These are phyloP conservation scores for Athalia circularis DNA, from an alignment of 2,888 invertebrate genomes.

Conservation along the genomic window DNA sequence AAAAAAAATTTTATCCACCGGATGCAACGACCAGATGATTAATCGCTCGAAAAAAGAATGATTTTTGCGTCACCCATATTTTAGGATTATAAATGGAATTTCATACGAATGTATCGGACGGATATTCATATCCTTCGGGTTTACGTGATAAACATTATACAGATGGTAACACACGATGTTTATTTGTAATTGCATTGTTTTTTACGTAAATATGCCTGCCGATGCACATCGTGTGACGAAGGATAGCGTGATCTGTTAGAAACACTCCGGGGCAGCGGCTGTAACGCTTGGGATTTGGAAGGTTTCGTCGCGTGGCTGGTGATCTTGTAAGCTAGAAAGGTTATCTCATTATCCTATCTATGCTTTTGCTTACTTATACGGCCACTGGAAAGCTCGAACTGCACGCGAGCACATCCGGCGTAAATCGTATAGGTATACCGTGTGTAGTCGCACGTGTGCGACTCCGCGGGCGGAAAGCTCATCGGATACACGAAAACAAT, in stretches of 20 bases:
- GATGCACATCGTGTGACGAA: conserved; percentile 32
- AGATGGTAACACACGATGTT: conserved; percentile 2
- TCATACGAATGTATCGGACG: not conserved
- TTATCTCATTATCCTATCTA: conserved; percentile 71
- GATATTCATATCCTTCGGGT: not conserved
- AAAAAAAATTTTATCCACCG: too few relatives aligned
- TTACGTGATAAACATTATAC: conserved; percentile 1
- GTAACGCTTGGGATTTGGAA: conserved; percentile 69
- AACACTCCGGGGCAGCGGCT: conserved; percentile 29
- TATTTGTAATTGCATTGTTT: conserved; percentile 31
- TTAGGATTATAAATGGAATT: not conserved
- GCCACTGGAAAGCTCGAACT: conserved; percentile 38
- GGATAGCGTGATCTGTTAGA: conserved; percentile 44
- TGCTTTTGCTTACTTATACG: conserved; percentile 41
- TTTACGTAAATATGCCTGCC: conserved; percentile 42
- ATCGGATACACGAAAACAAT: too few relatives aligned
- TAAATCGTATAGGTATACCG: not conserved
- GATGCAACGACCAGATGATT: too few relatives aligned
- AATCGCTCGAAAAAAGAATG: too few relatives aligned
- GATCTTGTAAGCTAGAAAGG: conserved; percentile 73
- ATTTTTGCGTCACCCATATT: not conserved
- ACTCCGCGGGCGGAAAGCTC: too few relatives aligned
- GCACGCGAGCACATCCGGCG: conserved; percentile 29
- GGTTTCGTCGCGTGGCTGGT: conserved; percentile 74
- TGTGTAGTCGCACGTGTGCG: not conserved